Evolutionary conservation across 2,113 vertebrate genomes (phyloP).

Genomic region (Sphaerodactylus townsendi): DNA sequence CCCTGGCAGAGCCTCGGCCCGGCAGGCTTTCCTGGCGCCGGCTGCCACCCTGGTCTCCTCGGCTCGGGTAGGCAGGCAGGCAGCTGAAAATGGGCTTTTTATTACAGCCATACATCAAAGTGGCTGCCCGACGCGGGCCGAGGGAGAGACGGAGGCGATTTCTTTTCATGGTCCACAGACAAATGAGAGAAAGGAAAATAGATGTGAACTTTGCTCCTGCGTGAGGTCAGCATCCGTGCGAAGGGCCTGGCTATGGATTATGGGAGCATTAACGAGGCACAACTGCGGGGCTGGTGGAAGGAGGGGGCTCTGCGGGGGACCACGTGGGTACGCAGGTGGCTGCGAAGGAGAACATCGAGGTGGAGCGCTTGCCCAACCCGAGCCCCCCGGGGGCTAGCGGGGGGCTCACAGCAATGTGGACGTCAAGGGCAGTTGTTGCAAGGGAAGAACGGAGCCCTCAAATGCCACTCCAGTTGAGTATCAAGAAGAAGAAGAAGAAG

Average conservation of each 20-base stretch:
- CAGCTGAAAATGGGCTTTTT: conserved; percentile 58
- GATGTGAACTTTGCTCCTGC: conserved; percentile 60
- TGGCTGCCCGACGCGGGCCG: conserved; percentile 23
- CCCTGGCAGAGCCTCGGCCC: too few relatives aligned
- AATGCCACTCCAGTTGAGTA: too few relatives aligned
- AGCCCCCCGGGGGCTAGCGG: neutral
- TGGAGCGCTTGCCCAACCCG: neutral
- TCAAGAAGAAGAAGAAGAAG: too few relatives aligned
- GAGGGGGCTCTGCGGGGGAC: neutral
- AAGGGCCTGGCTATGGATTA: neutral
- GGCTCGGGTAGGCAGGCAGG: conserved; percentile 5
- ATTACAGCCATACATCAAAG: conserved; percentile 63
- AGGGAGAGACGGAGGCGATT: conserved; percentile 44
- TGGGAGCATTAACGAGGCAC: neutral
- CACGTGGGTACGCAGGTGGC: too few relatives aligned
- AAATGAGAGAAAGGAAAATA: conserved; percentile 73
- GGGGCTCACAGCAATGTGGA: neutral
- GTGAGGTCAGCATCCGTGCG: neutral
- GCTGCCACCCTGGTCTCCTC: neutral
- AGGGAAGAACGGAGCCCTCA: too few relatives aligned
- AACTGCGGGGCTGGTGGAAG: neutral
- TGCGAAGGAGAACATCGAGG: too few relatives aligned
- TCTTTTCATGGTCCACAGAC: conserved; percentile 73
- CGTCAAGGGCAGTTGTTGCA: too few relatives aligned
- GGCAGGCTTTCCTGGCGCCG: too few relatives aligned